Percentiles rank a stretch among this genome's conserved stretches.
Evolutionary conservation across 1,140 invertebrate species (phyloP).

Genomic region (Drosophila tristis): DNA sequence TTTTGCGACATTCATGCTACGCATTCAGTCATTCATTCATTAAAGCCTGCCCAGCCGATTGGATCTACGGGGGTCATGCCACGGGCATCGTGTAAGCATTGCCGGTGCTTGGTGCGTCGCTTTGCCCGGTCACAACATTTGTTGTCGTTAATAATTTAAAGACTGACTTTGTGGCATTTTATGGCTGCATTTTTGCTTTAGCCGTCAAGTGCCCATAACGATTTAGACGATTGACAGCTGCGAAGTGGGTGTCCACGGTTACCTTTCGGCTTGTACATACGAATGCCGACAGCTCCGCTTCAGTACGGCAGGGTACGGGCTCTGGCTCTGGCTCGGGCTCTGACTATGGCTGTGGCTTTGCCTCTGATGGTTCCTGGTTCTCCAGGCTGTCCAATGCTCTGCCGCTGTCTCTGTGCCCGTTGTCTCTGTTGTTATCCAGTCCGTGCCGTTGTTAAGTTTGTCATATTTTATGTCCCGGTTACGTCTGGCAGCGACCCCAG

Average conservation of each 20-base stretch:
- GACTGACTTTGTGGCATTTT: slow-evolving; percentile 62
- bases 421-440: slow-evolving; percentile 55
- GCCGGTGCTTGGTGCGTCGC: slow-evolving; percentile 1
- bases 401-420: background rate
- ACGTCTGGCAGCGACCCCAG: slow-evolving; percentile 52
- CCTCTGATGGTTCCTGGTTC: slow-evolving; percentile 27
- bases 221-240: slow-evolving; percentile 75
- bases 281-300: slow-evolving; percentile 54
- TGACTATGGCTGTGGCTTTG: slow-evolving; percentile 4
- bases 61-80: background rate
- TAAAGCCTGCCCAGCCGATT: too few relatives aligned
- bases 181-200: slow-evolving; percentile 32
- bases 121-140: slow-evolving; percentile 65
- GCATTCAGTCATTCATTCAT: background rate
- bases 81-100: background rate
- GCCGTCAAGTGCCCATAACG: slow-evolving; percentile 70
- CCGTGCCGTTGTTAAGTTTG: slow-evolving; percentile 69
- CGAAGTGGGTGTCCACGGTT: slow-evolving; percentile 68
- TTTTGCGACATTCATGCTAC: background rate
- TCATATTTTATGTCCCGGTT: slow-evolving; percentile 75
- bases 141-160: slow-evolving; percentile 69
- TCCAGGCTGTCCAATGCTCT: slow-evolving; percentile 2
- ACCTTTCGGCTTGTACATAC: slow-evolving; percentile 21
- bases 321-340: background rate
- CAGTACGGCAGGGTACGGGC: background rate